These are phyloP conservation scores for Eulemur mongoz DNA, from an alignment of 2,797 vertebrate genomes.

Conservation along the genomic window DNA sequence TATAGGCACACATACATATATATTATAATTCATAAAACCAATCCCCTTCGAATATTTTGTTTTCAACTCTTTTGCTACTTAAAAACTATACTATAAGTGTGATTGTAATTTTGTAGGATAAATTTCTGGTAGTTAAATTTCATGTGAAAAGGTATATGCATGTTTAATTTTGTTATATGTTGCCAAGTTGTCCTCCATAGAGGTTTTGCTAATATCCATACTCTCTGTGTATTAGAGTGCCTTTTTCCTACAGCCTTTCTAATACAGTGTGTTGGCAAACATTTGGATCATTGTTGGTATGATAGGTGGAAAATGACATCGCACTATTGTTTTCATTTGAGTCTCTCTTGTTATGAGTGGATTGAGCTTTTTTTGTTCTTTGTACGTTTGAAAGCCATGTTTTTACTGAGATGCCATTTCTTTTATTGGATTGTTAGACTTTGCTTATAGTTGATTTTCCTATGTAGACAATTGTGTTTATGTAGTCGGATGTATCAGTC, in stretches of 20 bases:
- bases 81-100: background rate
- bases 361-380: background rate
- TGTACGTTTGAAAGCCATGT: background rate
- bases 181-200: background rate
- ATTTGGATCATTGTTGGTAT: background rate
- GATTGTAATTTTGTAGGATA: background rate
- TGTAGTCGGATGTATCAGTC: background rate
- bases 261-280: background rate
- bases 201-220: background rate
- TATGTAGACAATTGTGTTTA: background rate
- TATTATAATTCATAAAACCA: background rate
- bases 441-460: background rate
- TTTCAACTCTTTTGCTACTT: background rate
- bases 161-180: background rate
- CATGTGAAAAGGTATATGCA: background rate
- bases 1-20: background rate
- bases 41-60: background rate
- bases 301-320: background rate
- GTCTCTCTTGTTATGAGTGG: background rate
- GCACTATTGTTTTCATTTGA: background rate
- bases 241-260: background rate
- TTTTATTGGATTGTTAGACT: background rate
- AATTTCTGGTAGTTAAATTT: slow-evolving; percentile 12
- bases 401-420: slow-evolving; percentile 6
- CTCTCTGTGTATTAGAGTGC: background rate